Conservation (phyloP, 2,797 vertebrate species). For the Vultur gryphus region DNA sequence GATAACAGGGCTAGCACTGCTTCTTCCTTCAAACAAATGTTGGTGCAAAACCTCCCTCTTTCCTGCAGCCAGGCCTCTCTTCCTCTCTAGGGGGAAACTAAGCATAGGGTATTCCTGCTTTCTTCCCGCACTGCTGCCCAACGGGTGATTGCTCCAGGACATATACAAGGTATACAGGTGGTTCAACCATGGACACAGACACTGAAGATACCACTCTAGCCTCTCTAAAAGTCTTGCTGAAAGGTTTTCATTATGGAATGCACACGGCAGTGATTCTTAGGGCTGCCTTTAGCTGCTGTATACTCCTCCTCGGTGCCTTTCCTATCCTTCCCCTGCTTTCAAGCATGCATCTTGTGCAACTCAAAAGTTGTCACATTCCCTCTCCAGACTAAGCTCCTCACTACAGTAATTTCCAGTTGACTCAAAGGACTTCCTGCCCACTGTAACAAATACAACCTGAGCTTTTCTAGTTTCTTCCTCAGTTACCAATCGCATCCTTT, state of each 20-base stretch:
- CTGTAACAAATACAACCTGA: neutral
- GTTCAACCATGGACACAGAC: neutral
- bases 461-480: neutral
- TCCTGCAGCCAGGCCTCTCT: neutral
- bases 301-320: rapidly evolving
- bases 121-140: neutral
- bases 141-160: neutral
- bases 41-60: neutral
- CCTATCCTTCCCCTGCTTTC: neutral
- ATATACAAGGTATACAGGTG: too few species aligned
- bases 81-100: neutral
- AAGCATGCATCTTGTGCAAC: too few species aligned
- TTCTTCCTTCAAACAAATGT: neutral
- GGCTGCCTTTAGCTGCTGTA: neutral
- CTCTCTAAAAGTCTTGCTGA: neutral
- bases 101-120: neutral
- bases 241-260: neutral
- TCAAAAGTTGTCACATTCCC: neutral
- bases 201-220: neutral
- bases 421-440: neutral
- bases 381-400: neutral
- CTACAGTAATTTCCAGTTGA: neutral
- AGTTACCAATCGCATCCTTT: neutral
- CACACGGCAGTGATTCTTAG: neutral
- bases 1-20: neutral